These are phyloP conservation scores for Zonotrichia albicollis DNA, from an alignment of 2,797 vertebrate genomes.

Conservation along the genomic window DNA sequence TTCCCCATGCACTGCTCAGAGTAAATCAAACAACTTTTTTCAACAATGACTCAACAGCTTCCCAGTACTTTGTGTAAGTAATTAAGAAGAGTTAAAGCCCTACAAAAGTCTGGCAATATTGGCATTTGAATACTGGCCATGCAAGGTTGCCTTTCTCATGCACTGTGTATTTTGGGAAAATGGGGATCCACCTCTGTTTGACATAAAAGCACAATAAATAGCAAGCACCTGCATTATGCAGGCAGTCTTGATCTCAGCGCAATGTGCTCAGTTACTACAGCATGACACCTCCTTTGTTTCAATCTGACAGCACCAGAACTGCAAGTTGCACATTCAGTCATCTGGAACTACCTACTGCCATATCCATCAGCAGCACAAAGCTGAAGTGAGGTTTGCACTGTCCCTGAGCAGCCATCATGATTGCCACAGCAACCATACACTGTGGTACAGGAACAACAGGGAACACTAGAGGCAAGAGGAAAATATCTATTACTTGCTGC, in stretches of 20 bases:
- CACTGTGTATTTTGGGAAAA: not conserved
- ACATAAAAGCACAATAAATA: not conserved
- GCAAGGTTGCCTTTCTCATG: not conserved
- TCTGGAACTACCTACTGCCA: not conserved
- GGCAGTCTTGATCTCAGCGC: not conserved
- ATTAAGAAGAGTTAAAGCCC: not conserved
- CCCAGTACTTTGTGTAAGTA: not conserved
- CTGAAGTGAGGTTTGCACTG: not conserved
- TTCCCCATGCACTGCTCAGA: not conserved
- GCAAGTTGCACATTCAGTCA: not conserved
- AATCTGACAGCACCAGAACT: not conserved
- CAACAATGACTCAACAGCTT: not conserved
- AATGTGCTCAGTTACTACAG: not conserved
- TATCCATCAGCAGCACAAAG: not conserved
- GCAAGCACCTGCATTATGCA: not conserved
- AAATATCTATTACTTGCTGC: not conserved
- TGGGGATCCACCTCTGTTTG: not conserved
- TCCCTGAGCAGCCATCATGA: not conserved
- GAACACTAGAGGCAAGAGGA: not conserved
- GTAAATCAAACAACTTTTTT: not conserved
- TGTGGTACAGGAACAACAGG: not conserved
- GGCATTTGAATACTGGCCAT: not conserved
- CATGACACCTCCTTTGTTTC: not conserved
- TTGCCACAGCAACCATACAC: not conserved
- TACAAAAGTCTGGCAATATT: not conserved